phyloP scores from a whole-genome alignment of 2,113 vertebrate genomes.

The Carlito syrichta region DNA sequence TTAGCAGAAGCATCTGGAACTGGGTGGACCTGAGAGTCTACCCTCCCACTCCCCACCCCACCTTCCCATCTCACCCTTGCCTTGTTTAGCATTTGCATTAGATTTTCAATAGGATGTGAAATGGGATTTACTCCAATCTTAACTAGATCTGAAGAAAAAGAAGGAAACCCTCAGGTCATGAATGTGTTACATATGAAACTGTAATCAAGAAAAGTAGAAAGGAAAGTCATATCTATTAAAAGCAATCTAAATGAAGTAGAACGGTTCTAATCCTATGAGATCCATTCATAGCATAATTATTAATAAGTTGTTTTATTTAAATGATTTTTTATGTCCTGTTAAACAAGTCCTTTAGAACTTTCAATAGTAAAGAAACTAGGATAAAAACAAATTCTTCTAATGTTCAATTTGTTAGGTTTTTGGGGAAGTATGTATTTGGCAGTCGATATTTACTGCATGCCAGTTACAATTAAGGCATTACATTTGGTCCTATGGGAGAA shows the following conservation, averaged over 20 bases:
- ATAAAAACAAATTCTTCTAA: background rate
- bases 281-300: background rate
- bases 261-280: background rate
- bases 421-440: background rate
- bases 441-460: background rate
- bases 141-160: background rate
- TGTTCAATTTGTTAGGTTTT: background rate
- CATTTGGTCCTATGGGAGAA: background rate
- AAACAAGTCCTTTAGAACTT: background rate
- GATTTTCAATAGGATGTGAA: background rate
- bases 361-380: background rate
- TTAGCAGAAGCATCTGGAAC: background rate
- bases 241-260: slow-evolving; percentile 14
- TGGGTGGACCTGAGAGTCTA: background rate
- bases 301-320: slow-evolving; percentile 11
- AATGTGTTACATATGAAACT: background rate
- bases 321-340: background rate
- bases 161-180: background rate
- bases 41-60: background rate
- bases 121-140: background rate
- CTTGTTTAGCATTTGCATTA: background rate
- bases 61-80: background rate
- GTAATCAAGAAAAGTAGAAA: background rate
- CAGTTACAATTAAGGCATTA: background rate
- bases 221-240: background rate